These are phyloP conservation scores for Thaumetopoea pityocampa DNA, from an alignment of 1,140 invertebrate genomes.

Conservation along the genomic window DNA sequence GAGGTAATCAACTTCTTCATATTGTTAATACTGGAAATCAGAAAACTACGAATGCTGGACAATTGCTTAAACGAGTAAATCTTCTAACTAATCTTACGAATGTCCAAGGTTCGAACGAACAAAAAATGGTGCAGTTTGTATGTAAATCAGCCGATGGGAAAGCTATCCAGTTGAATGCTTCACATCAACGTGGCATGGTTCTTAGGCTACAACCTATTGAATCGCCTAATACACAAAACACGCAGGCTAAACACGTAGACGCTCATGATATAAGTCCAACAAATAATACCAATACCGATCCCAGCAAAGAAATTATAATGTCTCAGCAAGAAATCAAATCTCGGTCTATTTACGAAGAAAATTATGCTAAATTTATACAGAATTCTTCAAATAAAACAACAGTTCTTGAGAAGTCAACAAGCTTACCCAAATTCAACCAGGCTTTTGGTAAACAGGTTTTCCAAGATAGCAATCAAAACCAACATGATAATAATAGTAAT, in stretches of 20 bases:
- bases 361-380: slow-evolving; percentile 75
- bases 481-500: slow-evolving; percentile 39
- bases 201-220: slow-evolving; percentile 66
- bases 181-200: slow-evolving; percentile 70
- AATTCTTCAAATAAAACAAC: slow-evolving; percentile 51
- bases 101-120: slow-evolving; percentile 67
- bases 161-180: slow-evolving; percentile 71
- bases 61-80: slow-evolving; percentile 69
- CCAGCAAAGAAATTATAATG: slow-evolving; percentile 30
- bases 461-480: slow-evolving; percentile 69
- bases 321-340: slow-evolving; percentile 68
- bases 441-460: slow-evolving; percentile 83
- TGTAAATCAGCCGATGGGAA: slow-evolving; percentile 78
- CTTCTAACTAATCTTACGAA: slow-evolving; percentile 69
- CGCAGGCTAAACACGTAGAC: slow-evolving; percentile 39
- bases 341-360: slow-evolving; percentile 75
- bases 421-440: slow-evolving; percentile 86
- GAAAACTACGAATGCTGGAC: slow-evolving; percentile 52
- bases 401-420: slow-evolving; percentile 51
- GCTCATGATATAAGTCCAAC: slow-evolving; percentile 38
- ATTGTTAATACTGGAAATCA: slow-evolving; percentile 67
- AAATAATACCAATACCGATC: slow-evolving; percentile 16
- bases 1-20: slow-evolving; percentile 68
- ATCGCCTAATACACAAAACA: slow-evolving; percentile 38
- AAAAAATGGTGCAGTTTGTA: slow-evolving; percentile 76